Conservation (phyloP, 2,888 invertebrate species). For the Aphidius colemani region DNA sequence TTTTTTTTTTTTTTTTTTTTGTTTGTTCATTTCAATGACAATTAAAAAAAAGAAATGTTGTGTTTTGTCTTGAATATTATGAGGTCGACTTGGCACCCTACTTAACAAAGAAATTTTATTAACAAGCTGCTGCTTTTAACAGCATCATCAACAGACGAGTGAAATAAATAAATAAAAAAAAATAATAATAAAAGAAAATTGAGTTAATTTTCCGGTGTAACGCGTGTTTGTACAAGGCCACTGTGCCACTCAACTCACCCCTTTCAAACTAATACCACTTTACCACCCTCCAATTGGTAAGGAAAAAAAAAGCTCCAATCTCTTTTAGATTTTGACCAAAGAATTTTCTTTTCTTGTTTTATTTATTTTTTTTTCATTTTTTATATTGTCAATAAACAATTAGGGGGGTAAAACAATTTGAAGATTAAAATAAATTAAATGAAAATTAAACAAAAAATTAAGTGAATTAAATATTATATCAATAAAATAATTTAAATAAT, state of each 20-base stretch:
- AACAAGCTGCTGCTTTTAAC: background rate
- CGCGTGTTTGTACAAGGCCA: constrained; percentile 41
- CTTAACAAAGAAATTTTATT: background rate
- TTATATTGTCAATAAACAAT: too few relatives aligned
- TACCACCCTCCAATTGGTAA: constrained; percentile 2
- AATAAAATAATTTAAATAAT: background rate
- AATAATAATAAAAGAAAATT: constrained; percentile 40
- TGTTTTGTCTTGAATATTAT: too few relatives aligned
- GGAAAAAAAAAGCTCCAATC: constrained; percentile 8
- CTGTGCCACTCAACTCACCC: constrained; percentile 41
- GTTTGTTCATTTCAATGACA: too few relatives aligned
- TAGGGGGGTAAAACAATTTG: too few relatives aligned
- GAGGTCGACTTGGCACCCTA: background rate
- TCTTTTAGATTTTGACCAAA: constrained; percentile 9
- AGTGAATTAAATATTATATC: constrained; percentile 4
- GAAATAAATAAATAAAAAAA: constrained; percentile 5
- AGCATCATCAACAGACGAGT: background rate
- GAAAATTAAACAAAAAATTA: constrained; percentile 9
- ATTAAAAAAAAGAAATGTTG: too few relatives aligned
- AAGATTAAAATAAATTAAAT: background rate
- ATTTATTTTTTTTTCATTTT: too few relatives aligned
- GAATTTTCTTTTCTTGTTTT: too few relatives aligned
- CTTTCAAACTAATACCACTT: constrained; percentile 28
- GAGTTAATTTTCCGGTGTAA: constrained; percentile 46
- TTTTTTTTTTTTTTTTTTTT: too few relatives aligned